phyloP scores from a whole-genome alignment of 2,888 invertebrate genomes.

The Nomada goodeniana region DNA sequence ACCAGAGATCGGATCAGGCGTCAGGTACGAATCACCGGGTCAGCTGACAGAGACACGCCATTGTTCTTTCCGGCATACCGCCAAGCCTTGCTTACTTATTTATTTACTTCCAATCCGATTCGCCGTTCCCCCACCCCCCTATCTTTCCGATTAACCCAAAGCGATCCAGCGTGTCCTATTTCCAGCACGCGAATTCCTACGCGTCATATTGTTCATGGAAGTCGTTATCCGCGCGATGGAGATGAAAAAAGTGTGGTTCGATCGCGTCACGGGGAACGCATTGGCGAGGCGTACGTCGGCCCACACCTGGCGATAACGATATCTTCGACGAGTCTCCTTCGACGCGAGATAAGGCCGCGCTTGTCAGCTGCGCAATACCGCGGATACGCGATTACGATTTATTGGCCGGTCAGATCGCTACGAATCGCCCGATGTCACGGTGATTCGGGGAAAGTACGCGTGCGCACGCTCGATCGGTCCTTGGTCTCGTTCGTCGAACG shows the following conservation, averaged over 20 bases:
- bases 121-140: too few relatives aligned
- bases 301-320: slow-evolving; percentile 67
- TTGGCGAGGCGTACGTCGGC: slow-evolving; percentile 1
- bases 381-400: slow-evolving; percentile 1
- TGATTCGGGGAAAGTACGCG: slow-evolving; percentile 39
- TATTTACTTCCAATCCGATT: not conserved
- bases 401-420: slow-evolving; percentile 1
- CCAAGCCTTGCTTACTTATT: not conserved
- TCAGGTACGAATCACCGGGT: not conserved
- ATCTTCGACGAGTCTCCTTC: slow-evolving; percentile 54
- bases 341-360: slow-evolving; percentile 48
- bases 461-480: slow-evolving; percentile 13
- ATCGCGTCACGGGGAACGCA: slow-evolving; percentile 45
- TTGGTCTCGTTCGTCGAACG: slow-evolving; percentile 36
- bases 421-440: slow-evolving; percentile 23
- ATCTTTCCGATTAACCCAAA: not conserved
- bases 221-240: slow-evolving; percentile 21
- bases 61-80: not conserved
- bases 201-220: slow-evolving; percentile 8
- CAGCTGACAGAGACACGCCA: slow-evolving; percentile 14
- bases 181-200: not conserved
- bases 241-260: slow-evolving; percentile 33
- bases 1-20: slow-evolving; percentile 7
- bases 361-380: slow-evolving; percentile 19
- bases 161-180: not conserved